Percentiles rank a stretch among this genome's conserved stretches.
Conservation (phyloP, 1,140 invertebrate genomes). For the Venturia canescens region DNA sequence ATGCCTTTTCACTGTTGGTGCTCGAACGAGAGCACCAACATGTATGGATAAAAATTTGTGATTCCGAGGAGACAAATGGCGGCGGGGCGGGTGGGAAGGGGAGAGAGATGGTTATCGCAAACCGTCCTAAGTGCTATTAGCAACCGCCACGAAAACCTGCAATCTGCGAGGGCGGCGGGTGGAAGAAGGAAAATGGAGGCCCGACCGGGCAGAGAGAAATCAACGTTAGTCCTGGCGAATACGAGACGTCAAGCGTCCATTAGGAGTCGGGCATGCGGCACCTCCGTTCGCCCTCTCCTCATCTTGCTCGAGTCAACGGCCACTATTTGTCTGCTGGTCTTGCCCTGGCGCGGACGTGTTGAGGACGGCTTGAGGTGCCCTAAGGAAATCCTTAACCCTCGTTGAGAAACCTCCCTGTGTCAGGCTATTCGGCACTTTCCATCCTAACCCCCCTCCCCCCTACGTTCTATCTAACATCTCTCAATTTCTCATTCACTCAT, state of each 20-base stretch:
- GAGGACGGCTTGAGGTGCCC: conserved; percentile 45
- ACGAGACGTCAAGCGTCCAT: conserved; percentile 56
- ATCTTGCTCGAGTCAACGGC: conserved; percentile 59
- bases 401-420: conserved; percentile 37
- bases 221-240: conserved; percentile 52
- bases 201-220: conserved; percentile 59
- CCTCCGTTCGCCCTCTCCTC: conserved; percentile 54
- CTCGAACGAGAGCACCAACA: background rate
- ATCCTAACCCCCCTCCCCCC: background rate
- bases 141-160: conserved; percentile 63
- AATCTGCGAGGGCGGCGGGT: conserved; percentile 54
- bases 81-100: conserved; percentile 7
- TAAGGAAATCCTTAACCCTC: conserved; percentile 48
- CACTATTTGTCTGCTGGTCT: conserved; percentile 46
- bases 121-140: conserved; percentile 62
- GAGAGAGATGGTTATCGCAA: conserved; percentile 59
- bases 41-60: conserved; percentile 61
- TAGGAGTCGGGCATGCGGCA: conserved; percentile 55
- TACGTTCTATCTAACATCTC: conserved; percentile 16
- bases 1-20: conserved; percentile 32
- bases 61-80: conserved; percentile 59
- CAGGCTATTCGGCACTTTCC: conserved; percentile 14
- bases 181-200: background rate
- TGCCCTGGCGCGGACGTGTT: conserved; percentile 49
- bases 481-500: conserved; percentile 1